Conservation (phyloP, 2,888 invertebrate species). For the Brachylomia viminalis region DNA sequence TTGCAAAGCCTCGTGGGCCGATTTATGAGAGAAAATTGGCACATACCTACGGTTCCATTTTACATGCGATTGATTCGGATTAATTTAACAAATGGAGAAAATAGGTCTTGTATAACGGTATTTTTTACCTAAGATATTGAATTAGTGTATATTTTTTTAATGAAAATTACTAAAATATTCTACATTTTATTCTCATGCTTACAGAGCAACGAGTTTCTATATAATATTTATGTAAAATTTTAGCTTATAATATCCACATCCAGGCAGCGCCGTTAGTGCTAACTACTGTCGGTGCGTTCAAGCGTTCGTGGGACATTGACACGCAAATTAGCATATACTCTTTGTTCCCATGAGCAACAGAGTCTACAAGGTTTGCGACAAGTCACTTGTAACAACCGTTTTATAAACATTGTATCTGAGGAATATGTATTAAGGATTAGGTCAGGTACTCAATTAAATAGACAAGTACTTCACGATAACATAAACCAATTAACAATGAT, state of each 20-base stretch:
- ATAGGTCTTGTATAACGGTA: constrained; percentile 8
- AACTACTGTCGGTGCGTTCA: constrained; percentile 82
- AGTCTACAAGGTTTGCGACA: constrained; percentile 81
- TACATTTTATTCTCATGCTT: constrained; percentile 30
- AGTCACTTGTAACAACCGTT: constrained; percentile 40
- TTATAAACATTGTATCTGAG: neutral
- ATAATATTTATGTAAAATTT: constrained; percentile 45
- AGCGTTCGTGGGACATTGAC: constrained; percentile 83
- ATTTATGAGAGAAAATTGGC: constrained; percentile 28
- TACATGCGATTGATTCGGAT: constrained; percentile 4
- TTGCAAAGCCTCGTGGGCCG: constrained; percentile 38
- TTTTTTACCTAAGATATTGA: constrained; percentile 10
- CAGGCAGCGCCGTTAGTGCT: constrained; percentile 81
- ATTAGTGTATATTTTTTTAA: constrained; percentile 7
- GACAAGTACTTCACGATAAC: constrained; percentile 16
- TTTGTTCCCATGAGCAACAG: constrained; percentile 71
- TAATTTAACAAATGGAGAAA: neutral
- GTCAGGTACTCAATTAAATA: constrained; percentile 15
- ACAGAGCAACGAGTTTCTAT: constrained; percentile 35
- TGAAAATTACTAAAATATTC: constrained; percentile 9
- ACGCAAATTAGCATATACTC: constrained; percentile 78
- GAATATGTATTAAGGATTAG: constrained; percentile 35
- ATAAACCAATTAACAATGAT: neutral
- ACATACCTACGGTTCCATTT: constrained; percentile 1
- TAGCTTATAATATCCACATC: constrained; percentile 77